phyloP scores from a whole-genome alignment of 2,113 vertebrate species.

The Equus quagga region DNA sequence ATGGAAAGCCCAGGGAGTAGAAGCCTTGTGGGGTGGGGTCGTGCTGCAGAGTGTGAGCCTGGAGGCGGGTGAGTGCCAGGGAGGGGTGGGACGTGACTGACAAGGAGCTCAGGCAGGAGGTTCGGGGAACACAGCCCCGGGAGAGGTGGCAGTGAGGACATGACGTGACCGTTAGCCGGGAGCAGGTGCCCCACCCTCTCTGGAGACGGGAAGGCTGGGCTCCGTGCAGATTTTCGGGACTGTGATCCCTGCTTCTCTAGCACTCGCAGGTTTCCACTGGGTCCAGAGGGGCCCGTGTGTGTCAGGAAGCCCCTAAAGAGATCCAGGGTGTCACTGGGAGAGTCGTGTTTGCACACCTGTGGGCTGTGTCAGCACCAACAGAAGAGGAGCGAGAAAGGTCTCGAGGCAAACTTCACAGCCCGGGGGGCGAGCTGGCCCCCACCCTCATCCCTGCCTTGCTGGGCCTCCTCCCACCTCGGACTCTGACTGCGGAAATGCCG shows the following conservation, averaged over 20 bases:
- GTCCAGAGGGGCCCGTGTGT: accelerated
- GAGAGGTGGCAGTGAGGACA: background rate
- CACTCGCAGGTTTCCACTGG: too few relatives aligned
- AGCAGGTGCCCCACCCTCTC: background rate
- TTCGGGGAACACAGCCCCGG: background rate
- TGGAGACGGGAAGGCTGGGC: background rate
- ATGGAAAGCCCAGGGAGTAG: too few relatives aligned
- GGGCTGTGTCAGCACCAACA: background rate
- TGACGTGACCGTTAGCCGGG: background rate
- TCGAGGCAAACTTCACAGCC: background rate
- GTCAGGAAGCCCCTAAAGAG: background rate
- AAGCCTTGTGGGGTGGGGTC: background rate
- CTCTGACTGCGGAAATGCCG: accelerated
- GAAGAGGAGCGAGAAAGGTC: background rate
- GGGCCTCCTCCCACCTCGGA: background rate
- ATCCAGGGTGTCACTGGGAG: background rate
- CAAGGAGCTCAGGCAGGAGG: background rate
- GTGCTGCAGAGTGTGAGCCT: background rate
- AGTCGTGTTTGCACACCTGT: background rate
- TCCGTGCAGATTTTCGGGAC: accelerated
- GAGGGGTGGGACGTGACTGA: background rate
- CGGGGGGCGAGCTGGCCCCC: background rate
- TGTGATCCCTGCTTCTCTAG: background rate
- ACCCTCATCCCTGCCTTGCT: background rate
- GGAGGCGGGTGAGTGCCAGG: background rate